phyloP scores from a whole-genome alignment of 2,888 invertebrate genomes.

The Allolobophora icterica region DNA sequence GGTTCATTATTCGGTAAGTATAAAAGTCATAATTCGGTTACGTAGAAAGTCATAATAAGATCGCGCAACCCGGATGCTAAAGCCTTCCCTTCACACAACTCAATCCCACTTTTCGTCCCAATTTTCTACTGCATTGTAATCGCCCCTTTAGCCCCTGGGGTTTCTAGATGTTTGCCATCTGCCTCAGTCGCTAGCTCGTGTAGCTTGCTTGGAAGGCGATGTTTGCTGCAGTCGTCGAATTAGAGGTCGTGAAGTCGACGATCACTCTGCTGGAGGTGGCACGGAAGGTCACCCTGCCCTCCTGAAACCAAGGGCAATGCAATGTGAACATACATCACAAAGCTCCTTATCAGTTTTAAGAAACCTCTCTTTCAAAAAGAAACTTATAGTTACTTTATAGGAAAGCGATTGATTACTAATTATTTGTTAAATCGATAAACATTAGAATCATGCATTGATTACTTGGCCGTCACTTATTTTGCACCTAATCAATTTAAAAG shows the following conservation, averaged over 20 bases:
- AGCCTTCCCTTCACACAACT: neutral
- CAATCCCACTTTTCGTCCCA: neutral
- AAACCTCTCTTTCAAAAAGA: neutral
- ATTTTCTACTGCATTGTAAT: neutral
- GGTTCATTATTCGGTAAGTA: neutral
- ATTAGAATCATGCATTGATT: too few relatives aligned
- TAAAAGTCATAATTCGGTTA: neutral
- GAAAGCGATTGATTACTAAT: too few relatives aligned
- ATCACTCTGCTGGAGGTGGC: conserved; percentile 1
- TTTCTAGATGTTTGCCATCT: neutral
- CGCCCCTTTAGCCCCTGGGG: neutral
- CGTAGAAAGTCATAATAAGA: neutral
- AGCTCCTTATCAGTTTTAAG: neutral
- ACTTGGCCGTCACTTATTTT: too few relatives aligned
- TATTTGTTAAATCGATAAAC: too few relatives aligned
- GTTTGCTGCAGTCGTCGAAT: conserved; percentile 30
- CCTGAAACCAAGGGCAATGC: neutral
- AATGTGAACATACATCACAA: neutral
- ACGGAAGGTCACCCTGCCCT: neutral
- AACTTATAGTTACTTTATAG: too few relatives aligned
- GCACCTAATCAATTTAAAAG: too few relatives aligned
- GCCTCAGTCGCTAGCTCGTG: conserved; percentile 18
- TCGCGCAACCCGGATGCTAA: neutral
- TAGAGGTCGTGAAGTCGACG: neutral
- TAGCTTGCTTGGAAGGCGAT: conserved; percentile 29